Conservation (phyloP, 2,113 vertebrate species). For the Rhizomys pruinosus region DNA sequence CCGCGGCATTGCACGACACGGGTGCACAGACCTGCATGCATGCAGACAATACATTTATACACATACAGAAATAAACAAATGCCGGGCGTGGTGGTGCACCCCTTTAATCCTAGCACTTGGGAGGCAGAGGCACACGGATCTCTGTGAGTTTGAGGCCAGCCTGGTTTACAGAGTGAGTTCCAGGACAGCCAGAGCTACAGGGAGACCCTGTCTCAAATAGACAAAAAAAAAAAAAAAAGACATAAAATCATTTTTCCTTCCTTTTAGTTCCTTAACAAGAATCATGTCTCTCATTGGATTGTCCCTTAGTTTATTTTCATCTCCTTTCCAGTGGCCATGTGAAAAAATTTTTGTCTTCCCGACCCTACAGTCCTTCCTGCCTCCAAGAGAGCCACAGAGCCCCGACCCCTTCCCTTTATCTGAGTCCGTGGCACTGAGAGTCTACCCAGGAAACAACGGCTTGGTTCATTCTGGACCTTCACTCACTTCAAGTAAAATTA, state of each 20-base stretch:
- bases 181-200: too few species aligned
- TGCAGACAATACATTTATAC: too few species aligned
- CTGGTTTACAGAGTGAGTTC: too few species aligned
- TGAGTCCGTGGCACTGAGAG: background rate
- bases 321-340: constrained; percentile 6
- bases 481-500: constrained; percentile 27
- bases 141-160: too few species aligned
- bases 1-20: too few species aligned
- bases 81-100: too few species aligned
- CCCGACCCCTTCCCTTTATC: background rate
- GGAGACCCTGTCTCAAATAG: too few species aligned
- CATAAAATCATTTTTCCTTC: background rate
- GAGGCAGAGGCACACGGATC: too few species aligned
- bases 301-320: background rate
- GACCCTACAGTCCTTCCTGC: constrained; percentile 24
- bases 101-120: too few species aligned
- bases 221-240: too few species aligned
- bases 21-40: too few species aligned
- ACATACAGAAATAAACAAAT: too few species aligned
- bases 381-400: background rate
- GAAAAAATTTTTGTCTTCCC: background rate
- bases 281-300: background rate
- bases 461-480: constrained; percentile 13
- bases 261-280: constrained; percentile 39
- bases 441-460: background rate